These are phyloP conservation scores for Beroe forskalii DNA, from an alignment of 37 sponge, comb jelly and placozoan species.

Conservation along the genomic window DNA sequence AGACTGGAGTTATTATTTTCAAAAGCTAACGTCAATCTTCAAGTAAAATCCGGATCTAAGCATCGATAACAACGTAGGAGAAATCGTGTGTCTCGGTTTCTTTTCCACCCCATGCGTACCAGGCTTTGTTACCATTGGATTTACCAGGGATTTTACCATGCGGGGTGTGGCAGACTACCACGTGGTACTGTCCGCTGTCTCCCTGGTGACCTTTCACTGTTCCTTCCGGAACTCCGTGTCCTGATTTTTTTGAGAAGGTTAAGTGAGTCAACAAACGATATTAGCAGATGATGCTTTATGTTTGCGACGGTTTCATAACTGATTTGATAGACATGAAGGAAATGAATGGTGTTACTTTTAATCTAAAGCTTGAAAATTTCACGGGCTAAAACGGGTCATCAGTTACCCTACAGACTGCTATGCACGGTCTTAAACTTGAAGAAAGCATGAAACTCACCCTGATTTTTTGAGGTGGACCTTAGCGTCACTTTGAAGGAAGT, in stretches of 20 bases:
- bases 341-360: too few relatives aligned
- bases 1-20: too few relatives aligned
- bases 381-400: too few relatives aligned
- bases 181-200: neutral
- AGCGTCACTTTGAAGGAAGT: neutral
- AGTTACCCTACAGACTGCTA: too few relatives aligned
- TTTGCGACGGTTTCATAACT: neutral
- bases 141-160: conserved; percentile 57
- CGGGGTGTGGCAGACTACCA: conserved; percentile 32
- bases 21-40: too few relatives aligned
- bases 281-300: neutral
- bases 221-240: neutral
- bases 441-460: neutral
- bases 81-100: conserved; percentile 38
- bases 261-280: neutral
- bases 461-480: neutral
- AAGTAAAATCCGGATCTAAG: too few relatives aligned
- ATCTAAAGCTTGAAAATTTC: too few relatives aligned
- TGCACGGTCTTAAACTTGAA: too few relatives aligned
- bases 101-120: conserved; percentile 45
- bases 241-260: neutral
- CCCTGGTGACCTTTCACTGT: conserved; percentile 22
- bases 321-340: too few relatives aligned
- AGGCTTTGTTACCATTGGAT: neutral
- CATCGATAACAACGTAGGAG: conserved; percentile 36